Evolutionary conservation across 2,797 vertebrate species (phyloP), one percentile per base, ranked within the genome.

Genomic region (Clarias pachynema): DNA sequence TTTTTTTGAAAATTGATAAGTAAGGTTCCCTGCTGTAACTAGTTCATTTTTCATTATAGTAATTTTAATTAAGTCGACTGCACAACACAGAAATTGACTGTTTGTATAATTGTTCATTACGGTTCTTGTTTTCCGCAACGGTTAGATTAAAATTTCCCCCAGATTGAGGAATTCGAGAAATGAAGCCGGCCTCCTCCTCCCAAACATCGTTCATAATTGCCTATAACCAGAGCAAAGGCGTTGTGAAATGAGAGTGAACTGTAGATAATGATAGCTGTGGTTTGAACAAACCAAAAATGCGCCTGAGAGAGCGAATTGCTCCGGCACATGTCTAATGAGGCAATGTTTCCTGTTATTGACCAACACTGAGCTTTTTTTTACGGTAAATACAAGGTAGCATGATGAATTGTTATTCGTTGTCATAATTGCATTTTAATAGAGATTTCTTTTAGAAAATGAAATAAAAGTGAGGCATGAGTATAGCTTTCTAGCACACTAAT

Each of bases 71-170:
- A 96, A 95, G 94, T 95, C 92, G 90, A 94, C 93, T 89, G 88
- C 94, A 93, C 93, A 94, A 93, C 92, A 93, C 91, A 93, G 94
- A 95, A 95, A 95, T 95, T 94, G 94, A 95, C 94, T 95, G 94
- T 95, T 94, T 95, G 94, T 94, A 94, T 95, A 95, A 96, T 95
- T 95, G 95, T 95, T 95, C 95, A 96, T 95, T 95, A 95, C 93
- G 93, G 92, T 90, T 94, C 94, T 94, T 95, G 94, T 95, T 95
- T 95, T 95, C 93, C 93, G 93, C 94, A 94, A 92, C 91, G 90
- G 94, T 93, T 94, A 95, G 94, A 95, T 95, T 95, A 95, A 95
- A 94, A 92, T 90, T 86, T 91, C n/a, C 92, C 93, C 94, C 94
- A 93, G 95, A 96, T 93, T 94, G 91, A 94, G 91, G 92, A 95